A percentile compares a stretch with the other conserved stretches of the same genome.
phyloP scores from a whole-genome alignment of 2,797 vertebrate species.

The Hippocampus kuda region DNA sequence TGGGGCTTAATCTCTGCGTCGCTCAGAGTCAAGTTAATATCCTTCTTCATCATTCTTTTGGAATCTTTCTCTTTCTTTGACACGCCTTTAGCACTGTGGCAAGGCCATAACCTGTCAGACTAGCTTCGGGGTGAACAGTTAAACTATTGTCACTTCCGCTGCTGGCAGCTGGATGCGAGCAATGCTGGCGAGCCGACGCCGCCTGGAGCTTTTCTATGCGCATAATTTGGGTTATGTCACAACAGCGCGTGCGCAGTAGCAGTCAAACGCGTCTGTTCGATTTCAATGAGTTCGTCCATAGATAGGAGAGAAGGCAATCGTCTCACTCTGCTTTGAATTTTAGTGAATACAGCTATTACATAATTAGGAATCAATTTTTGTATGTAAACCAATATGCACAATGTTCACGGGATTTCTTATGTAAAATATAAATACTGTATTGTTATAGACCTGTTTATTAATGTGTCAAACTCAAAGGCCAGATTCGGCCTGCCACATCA shows the following conservation, averaged over 20 bases:
- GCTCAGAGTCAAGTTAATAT: conserved; percentile 72
- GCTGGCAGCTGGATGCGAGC: not conserved
- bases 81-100: conserved; percentile 18
- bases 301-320: conserved; percentile 1
- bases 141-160: not conserved
- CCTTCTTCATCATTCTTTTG: conserved; percentile 83
- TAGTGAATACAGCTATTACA: not conserved
- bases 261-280: conserved; percentile 70
- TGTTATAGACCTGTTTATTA: no score
- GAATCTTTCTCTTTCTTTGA: not conserved
- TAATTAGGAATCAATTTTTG: not conserved
- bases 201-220: conserved; percentile 66
- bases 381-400: no score
- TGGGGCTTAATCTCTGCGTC: conserved; percentile 76
- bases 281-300: conserved; percentile 27
- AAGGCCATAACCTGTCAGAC: conserved; percentile 35
- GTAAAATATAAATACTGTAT: no score
- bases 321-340: conserved; percentile 30
- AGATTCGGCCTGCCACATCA: no score
- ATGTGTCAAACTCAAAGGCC: no score
- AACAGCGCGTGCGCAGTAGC: conserved; percentile 66
- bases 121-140: not conserved
- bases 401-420: no score
- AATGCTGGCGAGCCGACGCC: conserved; percentile 33
- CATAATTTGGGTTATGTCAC: conserved; percentile 79